Evolutionary conservation across 2,113 vertebrate genomes (phyloP), one percentile per base, ranked within the genome.

Genomic region (Lipotes vexillifer): DNA sequence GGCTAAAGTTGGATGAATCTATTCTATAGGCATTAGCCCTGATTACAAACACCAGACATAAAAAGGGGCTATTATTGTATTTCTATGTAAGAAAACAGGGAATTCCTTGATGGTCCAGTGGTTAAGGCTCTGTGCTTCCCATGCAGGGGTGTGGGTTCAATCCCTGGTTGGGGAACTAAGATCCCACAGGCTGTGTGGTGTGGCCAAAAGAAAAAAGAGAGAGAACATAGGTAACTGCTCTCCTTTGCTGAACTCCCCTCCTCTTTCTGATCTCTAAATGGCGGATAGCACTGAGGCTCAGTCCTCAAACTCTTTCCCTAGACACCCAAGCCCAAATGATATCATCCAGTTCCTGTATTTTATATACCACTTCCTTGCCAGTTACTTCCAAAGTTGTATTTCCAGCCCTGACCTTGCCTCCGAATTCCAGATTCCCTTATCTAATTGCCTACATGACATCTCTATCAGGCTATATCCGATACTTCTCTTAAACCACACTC

Each of bases 261-360:
- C 27, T 81, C 44, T 81, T 81, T 25, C 21, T 18, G 17, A 41
- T 69, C 93, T 94, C n/a, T 59, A n/a, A 90, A 27, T 63, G 7
- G 12, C n/a, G 6, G 8, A 55, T 0, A 17, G 7, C 14, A 36
- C 9, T 5, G 1, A 31, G 18, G 8, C 31, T 15, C 10, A 1
- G 23, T 23, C n/a, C n/a, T 44, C 59, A 59, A 75, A 75, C 23
- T 66, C 23, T 61, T 65, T n/a, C 69, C 55, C 31, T 57, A 59
- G 81, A 15, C 8, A 84, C 52, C 31, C 57, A 86, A 63, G 36
- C 65, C 57, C 29, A 27, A 57, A 27, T 36, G 33, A 59, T 57
- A 81, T 15, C 46, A 59, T 27, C 55, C 65, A 44, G 46, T 44
- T 74, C 49, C 71, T 74, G 2, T 46, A n/a, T 72, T 86, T 90